Percentiles rank a stretch among this genome's conserved stretches.
Conservation (phyloP, 1,140 invertebrate species). For the Megathymus violae region DNA sequence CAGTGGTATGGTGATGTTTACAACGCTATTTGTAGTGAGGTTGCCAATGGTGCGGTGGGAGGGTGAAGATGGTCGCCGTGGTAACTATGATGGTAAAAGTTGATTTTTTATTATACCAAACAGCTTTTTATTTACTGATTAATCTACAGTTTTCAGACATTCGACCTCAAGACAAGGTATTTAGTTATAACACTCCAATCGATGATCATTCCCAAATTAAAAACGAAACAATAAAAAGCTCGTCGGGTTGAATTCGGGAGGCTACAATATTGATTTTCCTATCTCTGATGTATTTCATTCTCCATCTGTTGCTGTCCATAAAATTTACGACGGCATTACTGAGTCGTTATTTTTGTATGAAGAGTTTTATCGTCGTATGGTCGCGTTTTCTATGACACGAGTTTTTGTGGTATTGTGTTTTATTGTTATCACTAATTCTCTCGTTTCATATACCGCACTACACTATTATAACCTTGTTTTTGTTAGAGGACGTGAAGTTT, state of each 20-base stretch:
- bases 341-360: slow-evolving; percentile 79
- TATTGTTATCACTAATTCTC: slow-evolving; percentile 46
- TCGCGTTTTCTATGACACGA: slow-evolving; percentile 51
- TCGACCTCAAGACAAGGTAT: too few relatives aligned
- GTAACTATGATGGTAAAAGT: too few relatives aligned
- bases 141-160: slow-evolving; percentile 1
- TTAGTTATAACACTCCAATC: too few relatives aligned
- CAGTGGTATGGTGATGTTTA: too few relatives aligned
- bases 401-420: slow-evolving; percentile 52
- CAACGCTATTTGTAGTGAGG: too few relatives aligned
- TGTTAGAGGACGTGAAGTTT: too few relatives aligned
- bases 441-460: slow-evolving; percentile 24
- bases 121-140: too few relatives aligned
- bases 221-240: slow-evolving; percentile 60
- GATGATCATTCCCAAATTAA: slow-evolving; percentile 41
- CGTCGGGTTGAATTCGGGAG: slow-evolving; percentile 58
- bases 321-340: slow-evolving; percentile 79
- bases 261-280: slow-evolving; percentile 77
- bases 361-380: slow-evolving; percentile 66
- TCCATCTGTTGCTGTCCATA: slow-evolving; percentile 81
- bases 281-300: slow-evolving; percentile 69
- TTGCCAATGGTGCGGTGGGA: too few relatives aligned
- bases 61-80: too few relatives aligned
- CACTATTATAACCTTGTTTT: neutral
- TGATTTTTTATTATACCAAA: too few relatives aligned